A percentile compares a stretch with the other conserved stretches of the same genome.
These are phyloP conservation scores for Eulacestoma nigropectus DNA, from an alignment of 2,113 vertebrate species.

Conservation along the genomic window DNA sequence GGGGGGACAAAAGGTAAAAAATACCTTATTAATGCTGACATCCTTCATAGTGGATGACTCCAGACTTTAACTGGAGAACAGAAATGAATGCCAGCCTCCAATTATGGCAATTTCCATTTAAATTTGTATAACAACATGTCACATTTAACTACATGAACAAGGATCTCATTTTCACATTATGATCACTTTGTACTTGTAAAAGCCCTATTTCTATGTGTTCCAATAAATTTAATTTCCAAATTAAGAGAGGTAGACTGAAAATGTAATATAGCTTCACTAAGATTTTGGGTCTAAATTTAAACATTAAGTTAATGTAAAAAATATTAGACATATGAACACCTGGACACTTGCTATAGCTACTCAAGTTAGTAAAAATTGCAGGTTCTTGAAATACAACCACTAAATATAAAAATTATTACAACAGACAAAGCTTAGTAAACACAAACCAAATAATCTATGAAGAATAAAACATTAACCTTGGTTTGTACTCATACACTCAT, in stretches of 20 bases:
- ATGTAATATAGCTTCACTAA: background rate
- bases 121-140: background rate
- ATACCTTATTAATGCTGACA: background rate
- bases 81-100: background rate
- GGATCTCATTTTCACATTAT: background rate
- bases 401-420: background rate
- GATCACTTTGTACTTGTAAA: background rate
- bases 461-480: background rate
- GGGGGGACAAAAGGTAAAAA: background rate
- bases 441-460: background rate
- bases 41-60: background rate
- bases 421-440: background rate
- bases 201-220: background rate
- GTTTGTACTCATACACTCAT: background rate
- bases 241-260: background rate
- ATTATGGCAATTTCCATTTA: background rate
- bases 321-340: background rate
- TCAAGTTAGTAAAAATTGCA: background rate
- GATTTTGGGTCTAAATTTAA: background rate
- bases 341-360: background rate
- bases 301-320: background rate
- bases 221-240: background rate
- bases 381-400: background rate
- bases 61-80: background rate
- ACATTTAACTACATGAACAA: background rate